These are phyloP conservation scores for Eumeta japonica DNA, from an alignment of 1,140 invertebrate genomes.

Conservation along the genomic window DNA sequence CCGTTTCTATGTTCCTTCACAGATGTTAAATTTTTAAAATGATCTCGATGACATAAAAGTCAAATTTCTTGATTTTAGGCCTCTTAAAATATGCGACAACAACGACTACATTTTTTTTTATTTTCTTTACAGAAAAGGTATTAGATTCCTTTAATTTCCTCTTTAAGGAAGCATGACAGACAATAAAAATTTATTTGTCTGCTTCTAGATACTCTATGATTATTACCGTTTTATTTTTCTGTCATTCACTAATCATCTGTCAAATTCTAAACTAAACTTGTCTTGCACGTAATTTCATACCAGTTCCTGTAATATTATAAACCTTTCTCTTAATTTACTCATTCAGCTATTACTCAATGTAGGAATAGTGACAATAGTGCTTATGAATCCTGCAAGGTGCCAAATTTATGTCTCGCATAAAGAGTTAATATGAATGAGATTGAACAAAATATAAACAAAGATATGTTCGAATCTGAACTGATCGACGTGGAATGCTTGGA, in stretches of 20 bases:
- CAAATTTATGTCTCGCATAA: slow-evolving; percentile 47
- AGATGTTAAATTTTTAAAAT: too few relatives aligned
- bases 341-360: slow-evolving; percentile 39
- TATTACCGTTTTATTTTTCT: slow-evolving; percentile 44
- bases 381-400: slow-evolving; percentile 45
- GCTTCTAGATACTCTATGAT: too few relatives aligned
- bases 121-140: too few relatives aligned
- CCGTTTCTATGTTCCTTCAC: too few relatives aligned
- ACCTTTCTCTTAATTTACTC: slow-evolving; percentile 41
- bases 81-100: too few relatives aligned
- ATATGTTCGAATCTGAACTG: slow-evolving; percentile 52
- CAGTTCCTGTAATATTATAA: slow-evolving; percentile 30
- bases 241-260: slow-evolving; percentile 40
- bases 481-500: slow-evolving; percentile 53
- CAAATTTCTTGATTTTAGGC: too few relatives aligned
- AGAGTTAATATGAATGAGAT: slow-evolving; percentile 47
- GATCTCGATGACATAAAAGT: too few relatives aligned
- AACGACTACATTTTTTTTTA: too few relatives aligned
- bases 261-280: slow-evolving; percentile 51
- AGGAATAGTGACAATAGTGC: slow-evolving; percentile 34
- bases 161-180: too few relatives aligned
- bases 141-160: too few relatives aligned
- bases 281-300: slow-evolving; percentile 42
- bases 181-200: too few relatives aligned
- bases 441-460: slow-evolving; percentile 58